Conservation (phyloP, 2,113 vertebrate species). For the Poecile atricapillus region DNA sequence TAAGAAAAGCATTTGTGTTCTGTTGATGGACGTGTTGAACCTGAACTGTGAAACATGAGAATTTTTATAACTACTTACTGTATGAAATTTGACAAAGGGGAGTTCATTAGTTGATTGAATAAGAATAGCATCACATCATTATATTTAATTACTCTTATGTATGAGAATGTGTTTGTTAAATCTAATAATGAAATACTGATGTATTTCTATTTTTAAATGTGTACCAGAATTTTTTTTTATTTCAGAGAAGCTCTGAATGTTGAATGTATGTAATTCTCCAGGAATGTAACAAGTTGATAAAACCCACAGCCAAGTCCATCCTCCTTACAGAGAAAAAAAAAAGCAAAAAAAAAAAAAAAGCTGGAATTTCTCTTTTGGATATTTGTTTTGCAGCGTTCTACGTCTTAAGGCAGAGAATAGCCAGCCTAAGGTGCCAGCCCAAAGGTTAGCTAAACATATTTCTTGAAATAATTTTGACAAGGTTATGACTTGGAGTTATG, state of each 20-base stretch:
- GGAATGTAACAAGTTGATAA: constrained; percentile 83
- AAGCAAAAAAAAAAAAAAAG: constrained; percentile 56
- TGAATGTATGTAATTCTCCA: constrained; percentile 80
- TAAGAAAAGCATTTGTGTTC: constrained; percentile 50
- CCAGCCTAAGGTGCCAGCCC: constrained; percentile 95
- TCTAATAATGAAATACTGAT: constrained; percentile 63
- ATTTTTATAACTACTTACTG: background rate
- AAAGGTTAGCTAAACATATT: constrained; percentile 96
- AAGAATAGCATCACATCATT: constrained; percentile 72
- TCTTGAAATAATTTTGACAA: constrained; percentile 86
- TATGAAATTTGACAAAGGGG: background rate
- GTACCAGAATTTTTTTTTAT: constrained; percentile 76
- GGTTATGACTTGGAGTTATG: constrained; percentile 70
- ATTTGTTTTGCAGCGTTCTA: constrained; percentile 99
- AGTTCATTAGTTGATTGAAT: background rate
- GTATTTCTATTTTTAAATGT: constrained; percentile 74
- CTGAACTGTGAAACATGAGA: background rate
- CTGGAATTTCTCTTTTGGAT: constrained; percentile 89
- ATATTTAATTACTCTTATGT: constrained; percentile 47
- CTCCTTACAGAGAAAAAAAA: constrained; percentile 72
- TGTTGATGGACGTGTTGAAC: constrained; percentile 33
- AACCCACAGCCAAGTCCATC: constrained; percentile 78
- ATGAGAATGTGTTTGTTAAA: constrained; percentile 51
- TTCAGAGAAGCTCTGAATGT: constrained; percentile 79
- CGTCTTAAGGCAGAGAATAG: constrained; percentile 97